A percentile compares a stretch with the other conserved stretches of the same genome.
Conservation (phyloP, 2,797 vertebrate species). For the Cynodonichthys magdalenae region DNA sequence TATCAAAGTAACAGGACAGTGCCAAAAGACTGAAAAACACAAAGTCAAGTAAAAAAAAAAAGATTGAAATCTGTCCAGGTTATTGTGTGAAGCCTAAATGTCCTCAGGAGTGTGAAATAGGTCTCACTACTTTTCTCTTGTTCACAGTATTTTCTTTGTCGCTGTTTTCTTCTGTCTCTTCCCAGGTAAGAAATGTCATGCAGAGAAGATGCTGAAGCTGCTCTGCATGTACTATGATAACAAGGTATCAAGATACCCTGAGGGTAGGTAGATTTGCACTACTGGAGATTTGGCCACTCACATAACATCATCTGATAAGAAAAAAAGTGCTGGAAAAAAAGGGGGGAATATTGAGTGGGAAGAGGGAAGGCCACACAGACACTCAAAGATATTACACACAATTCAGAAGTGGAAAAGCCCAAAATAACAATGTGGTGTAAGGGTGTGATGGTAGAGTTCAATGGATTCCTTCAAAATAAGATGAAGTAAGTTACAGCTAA, state of each 20-base stretch:
- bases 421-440: neutral
- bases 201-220: conserved; percentile 42
- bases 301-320: conserved; percentile 58
- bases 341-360: conserved; percentile 6
- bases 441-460: conserved; percentile 3
- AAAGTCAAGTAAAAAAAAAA: conserved; percentile 26
- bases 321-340: neutral
- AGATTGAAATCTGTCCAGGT: conserved; percentile 42
- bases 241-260: conserved; percentile 60
- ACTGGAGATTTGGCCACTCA: conserved; percentile 54
- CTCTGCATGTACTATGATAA: conserved; percentile 63
- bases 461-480: conserved; percentile 9
- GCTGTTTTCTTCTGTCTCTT: conserved; percentile 32
- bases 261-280: conserved; percentile 52
- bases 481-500: conserved; percentile 4
- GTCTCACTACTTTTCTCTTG: conserved; percentile 7
- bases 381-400: conserved; percentile 1
- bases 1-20: conserved; percentile 17
- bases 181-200: conserved; percentile 43
- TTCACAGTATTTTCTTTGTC: conserved; percentile 18
- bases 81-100: conserved; percentile 52
- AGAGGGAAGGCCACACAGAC: conserved; percentile 29
- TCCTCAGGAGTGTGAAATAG: conserved; percentile 42
- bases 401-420: neutral
- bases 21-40: conserved; percentile 23